A percentile compares a stretch with the other conserved stretches of the same genome.
Conservation (phyloP, 2,888 invertebrate species). For the Electrophaes corylata region DNA sequence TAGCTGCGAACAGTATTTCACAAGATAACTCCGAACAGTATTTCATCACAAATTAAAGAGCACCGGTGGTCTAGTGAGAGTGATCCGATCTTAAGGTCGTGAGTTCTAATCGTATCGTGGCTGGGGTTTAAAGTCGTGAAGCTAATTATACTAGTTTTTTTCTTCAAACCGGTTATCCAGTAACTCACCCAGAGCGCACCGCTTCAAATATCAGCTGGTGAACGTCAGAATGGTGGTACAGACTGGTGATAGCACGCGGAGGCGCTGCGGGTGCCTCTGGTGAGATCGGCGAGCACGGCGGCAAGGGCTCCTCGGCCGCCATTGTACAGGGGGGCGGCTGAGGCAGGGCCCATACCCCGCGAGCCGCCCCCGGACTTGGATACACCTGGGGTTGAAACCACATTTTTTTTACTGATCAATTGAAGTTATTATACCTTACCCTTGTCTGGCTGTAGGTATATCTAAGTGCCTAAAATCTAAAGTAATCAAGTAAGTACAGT, state of each 20-base stretch:
- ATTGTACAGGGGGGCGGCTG: slow-evolving; percentile 91
- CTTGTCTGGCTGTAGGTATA: neutral
- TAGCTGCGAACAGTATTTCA: too few relatives aligned
- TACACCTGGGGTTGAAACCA: slow-evolving; percentile 80
- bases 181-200: slow-evolving; percentile 91
- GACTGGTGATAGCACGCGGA: slow-evolving; percentile 68
- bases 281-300: slow-evolving; percentile 76
- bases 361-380: slow-evolving; percentile 95
- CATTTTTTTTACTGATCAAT: neutral
- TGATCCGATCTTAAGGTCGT: too few relatives aligned
- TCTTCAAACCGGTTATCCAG: too few relatives aligned
- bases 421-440: too few relatives aligned
- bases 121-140: too few relatives aligned
- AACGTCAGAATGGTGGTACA: slow-evolving; percentile 77
- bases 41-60: too few relatives aligned
- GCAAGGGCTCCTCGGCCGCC: slow-evolving; percentile 87
- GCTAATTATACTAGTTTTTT: too few relatives aligned
- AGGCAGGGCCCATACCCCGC: slow-evolving; percentile 94
- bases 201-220: slow-evolving; percentile 92
- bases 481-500: too few relatives aligned
- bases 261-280: slow-evolving; percentile 74
- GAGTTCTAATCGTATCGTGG: too few relatives aligned
- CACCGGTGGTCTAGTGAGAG: too few relatives aligned
- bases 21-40: too few relatives aligned
- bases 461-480: neutral